Evolutionary conservation across 1,140 invertebrate genomes (phyloP).

Genomic region (Scylla paramamosain): DNA sequence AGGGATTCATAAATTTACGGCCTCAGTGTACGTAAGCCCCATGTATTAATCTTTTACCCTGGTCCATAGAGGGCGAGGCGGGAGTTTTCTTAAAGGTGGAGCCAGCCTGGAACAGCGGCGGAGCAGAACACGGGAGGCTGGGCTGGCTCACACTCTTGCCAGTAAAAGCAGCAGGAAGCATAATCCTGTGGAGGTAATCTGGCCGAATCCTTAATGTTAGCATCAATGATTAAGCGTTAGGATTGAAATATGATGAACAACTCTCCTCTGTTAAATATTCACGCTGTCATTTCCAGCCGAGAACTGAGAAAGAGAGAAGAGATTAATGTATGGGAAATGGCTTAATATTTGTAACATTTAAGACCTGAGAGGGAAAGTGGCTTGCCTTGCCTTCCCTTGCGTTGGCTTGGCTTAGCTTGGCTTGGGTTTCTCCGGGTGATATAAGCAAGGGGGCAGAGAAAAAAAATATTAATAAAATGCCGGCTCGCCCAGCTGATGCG

Average conservation of each 20-base stretch:
- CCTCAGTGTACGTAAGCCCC: not conserved
- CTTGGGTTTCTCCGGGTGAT: not conserved
- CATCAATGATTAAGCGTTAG: not conserved
- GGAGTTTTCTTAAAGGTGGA: not conserved
- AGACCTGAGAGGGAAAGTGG: not conserved
- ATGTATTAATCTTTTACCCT: slow-evolving; percentile 15
- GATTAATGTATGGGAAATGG: not conserved
- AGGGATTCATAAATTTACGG: slow-evolving; percentile 13
- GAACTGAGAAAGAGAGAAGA: not conserved
- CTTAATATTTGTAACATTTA: not conserved
- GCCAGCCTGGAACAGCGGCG: no score
- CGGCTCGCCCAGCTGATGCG: not conserved
- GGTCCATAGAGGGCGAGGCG: not conserved
- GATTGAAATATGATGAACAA: not conserved
- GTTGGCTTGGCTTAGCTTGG: no score
- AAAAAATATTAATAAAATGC: not conserved
- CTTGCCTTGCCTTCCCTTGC: no score
- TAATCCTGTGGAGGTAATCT: slow-evolving; percentile 13
- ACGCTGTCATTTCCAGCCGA: slow-evolving; percentile 18
- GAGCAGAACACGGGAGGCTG: not conserved
- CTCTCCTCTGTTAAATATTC: not conserved
- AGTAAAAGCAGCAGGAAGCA: not conserved
- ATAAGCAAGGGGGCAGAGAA: not conserved
- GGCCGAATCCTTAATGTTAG: not conserved
- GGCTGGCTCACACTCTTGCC: not conserved